Base-by-base conservation (phyloP, 2,888 invertebrate species). In the Spodoptera littoralis region DNA sequence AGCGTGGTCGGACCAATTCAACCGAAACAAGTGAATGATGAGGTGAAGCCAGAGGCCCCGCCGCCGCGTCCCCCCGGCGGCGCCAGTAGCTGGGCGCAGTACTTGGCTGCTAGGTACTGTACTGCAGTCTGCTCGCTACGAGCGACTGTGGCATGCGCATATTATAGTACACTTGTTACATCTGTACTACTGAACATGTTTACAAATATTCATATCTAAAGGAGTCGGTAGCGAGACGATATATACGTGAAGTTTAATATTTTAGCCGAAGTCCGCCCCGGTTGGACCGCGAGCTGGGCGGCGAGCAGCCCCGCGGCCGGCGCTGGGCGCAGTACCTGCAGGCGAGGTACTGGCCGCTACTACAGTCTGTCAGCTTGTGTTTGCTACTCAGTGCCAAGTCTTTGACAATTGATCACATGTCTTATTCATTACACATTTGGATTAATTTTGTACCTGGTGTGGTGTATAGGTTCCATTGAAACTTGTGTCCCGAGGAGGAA, bases 241-340 rank as follows among this genome's bases (percentile, higher is more conserved):
- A 5, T 36, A 36, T 6, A 36, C 36, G 6, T 36, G 11, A 12
- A 42, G 11, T 58, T 66, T 58, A 11, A 11, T 30, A 27, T 54
- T 55, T 48, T 30, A 65, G 36, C 42, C 27, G n/a, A 51, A 65
- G 51, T 43, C 36, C 52, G 43, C 52, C 43, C 30, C 41, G 50
- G n/a, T 54, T 56, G 18, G 52, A 48, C 48, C 24, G 12, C 30
- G 11, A 42, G 30, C 18, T n/a, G 9, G 13, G 41, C 51, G 5
- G 54, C 46, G 30, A 36, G 13, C 11, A 22, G 41, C 30, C 12
- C 41, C 18, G 56, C 4, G 68, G 56, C 54, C 48, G 68, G 50
- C 45, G 57, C 69, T 57, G 74, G 47, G 41, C 53, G 3, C 22
- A 6, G n/a, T 50, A 50, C 51, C 11, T 42, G 11, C 12, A 11